Evolutionary conservation across 35 echinoderm and acorn worm genomes (phyloP), one percentile per base, ranked within the genome.

Genomic region (Hemicentrotus pulcherrimus): DNA sequence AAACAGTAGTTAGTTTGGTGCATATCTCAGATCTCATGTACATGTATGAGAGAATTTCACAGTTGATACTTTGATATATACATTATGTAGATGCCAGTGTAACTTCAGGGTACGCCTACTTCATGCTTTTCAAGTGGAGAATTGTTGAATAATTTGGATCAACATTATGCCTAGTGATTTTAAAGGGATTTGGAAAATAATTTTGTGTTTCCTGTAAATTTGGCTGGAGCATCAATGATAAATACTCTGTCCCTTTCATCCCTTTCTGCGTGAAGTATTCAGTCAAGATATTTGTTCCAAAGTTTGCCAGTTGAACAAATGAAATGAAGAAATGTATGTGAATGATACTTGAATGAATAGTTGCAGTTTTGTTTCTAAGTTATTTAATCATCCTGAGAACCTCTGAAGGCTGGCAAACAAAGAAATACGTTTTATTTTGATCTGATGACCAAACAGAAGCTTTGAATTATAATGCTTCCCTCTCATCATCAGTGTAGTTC

Each of bases 131-230:
- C 6, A 15, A 78, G 22, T 7, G 65, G 65, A 78, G 22, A 4
- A 24, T 78, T n/a, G 5, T 78, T 22, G 65, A n/a, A 78, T 78
- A 78, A 78, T 28, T 78, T 22, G 6, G 19, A 28, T 78, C 65
- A 78, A 7, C 65, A 78, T 22, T 78, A 7, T n/a, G 22, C 28
- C 0, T 78, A 78, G 22, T 78, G 19, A 78, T 18, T 78, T 7
- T 78, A 78, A 59, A 78, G 22, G 28, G 65, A 78, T 78, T 78
- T 78, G 65, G 65, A 78, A n/a, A 78, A 78, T 78, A 78, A 78
- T 78, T 78, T 0, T 78, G 19, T 24, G 28, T 78, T 78, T 78
- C 65, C 65, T 78, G 65, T 28, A 4, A 28, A 22, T 78, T 78
- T 78, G 65, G 22, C 65, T n/a, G 19, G 22, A 78, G 65, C 65